These are phyloP conservation scores for Chirona hameri DNA, from an alignment of 2,888 invertebrate species.

Conservation along the genomic window DNA sequence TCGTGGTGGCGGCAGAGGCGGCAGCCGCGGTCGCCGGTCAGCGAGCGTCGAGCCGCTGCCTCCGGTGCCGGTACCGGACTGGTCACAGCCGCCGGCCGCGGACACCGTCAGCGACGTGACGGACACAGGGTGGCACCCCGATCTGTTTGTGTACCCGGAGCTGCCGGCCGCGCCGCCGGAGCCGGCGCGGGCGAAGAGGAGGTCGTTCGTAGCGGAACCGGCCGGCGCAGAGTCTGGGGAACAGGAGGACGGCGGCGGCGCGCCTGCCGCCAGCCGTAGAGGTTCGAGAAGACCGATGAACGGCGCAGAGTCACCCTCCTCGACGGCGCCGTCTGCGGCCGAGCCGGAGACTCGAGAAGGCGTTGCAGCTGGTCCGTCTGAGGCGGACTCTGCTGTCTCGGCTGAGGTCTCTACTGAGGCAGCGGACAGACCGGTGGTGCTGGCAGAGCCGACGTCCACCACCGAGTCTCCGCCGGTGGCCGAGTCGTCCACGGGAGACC, in stretches of 20 bases:
- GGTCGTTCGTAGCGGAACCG: too few species aligned
- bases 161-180: not conserved
- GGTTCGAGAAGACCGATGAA: not conserved
- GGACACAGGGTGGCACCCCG: not conserved
- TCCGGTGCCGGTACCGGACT: too few species aligned
- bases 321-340: not conserved
- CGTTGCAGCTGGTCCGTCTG: not conserved
- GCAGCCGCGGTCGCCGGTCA: not conserved
- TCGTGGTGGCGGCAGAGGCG: not conserved
- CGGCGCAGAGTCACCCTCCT: not conserved
- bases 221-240: not conserved
- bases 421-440: not conserved
- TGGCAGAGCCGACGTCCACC: not conserved
- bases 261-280: not conserved
- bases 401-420: not conserved
- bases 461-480: not conserved
- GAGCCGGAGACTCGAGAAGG: not conserved
- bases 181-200: not conserved
- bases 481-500: not conserved
- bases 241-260: not conserved
- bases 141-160: not conserved
- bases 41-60: not conserved
- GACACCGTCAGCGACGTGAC: not conserved
- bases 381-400: not conserved
- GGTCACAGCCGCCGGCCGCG: not conserved